These are phyloP conservation scores for Eristalinus aeneus DNA, from an alignment of 2,888 invertebrate species.

Conservation along the genomic window DNA sequence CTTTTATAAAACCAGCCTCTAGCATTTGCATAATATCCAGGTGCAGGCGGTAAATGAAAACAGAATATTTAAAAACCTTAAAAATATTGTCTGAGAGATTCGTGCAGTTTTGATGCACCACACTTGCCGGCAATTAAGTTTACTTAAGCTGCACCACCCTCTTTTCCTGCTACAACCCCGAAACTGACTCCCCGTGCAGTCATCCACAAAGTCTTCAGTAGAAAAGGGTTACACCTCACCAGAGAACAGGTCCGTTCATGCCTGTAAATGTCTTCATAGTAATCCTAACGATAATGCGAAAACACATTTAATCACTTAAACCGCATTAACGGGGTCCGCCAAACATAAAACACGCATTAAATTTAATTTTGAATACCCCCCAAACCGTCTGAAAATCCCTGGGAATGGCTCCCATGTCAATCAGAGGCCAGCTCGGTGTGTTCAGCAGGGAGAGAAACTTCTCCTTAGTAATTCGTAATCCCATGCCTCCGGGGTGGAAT, in stretches of 20 bases:
- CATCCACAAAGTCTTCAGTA: neutral
- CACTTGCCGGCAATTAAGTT: too few relatives aligned
- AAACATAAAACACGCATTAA: constrained; percentile 40
- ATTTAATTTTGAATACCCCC: constrained; percentile 39
- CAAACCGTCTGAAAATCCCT: neutral
- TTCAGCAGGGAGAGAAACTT: neutral
- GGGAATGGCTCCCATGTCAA: neutral
- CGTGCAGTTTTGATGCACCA: too few relatives aligned
- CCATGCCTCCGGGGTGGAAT: neutral
- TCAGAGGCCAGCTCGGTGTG: neutral
- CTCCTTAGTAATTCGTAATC: neutral
- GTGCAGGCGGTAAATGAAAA: too few relatives aligned
- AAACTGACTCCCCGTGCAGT: too few relatives aligned
- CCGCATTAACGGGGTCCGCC: constrained; percentile 15
- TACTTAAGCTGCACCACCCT: too few relatives aligned
- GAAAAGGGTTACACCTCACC: neutral
- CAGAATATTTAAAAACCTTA: too few relatives aligned
- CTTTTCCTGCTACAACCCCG: too few relatives aligned
- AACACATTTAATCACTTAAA: constrained; percentile 47
- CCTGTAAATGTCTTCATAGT: neutral
- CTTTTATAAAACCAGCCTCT: too few relatives aligned
- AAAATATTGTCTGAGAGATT: too few relatives aligned
- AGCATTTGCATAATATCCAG: too few relatives aligned
- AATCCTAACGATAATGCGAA: constrained; percentile 34
- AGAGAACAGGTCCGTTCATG: neutral